Evolutionary conservation across 2,888 invertebrate species (phyloP), one percentile per base, ranked within the genome.

Genomic region (Eupithecia subfuscata): DNA sequence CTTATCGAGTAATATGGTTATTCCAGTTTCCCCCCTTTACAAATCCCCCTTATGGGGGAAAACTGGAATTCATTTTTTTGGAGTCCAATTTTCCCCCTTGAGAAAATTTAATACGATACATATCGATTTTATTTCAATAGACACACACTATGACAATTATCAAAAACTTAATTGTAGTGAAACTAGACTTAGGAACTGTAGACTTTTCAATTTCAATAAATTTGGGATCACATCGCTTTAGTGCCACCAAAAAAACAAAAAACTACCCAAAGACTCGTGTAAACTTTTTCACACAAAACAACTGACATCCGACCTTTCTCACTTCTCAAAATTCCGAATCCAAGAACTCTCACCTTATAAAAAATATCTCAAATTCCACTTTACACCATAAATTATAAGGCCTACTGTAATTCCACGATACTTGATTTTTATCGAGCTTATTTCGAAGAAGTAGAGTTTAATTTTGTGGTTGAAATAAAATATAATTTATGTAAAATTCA

Each of bases 401-500:
- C 73, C 2, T 22, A 40, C n/a, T 12, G 12, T 43, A 68, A 14
- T 67, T 43, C 43, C 25, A 43, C 5, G 43, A 43, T 22, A 68
- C 43, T 0, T 68, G 43, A 67, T 37, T 22, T 7, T 68, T 18
- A 68, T 43, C 40, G 12, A 37, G 25, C 40, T 68, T 68, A 68
- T 68, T 40, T 40, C 65, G 11, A 37, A 40, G 52, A 6, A 37
- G 60, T 74, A 71, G 67, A 60, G 74, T 70, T 77, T 37, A 72
- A 45, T 67, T 34, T 74, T n/a, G 45, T 8, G 22, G 12, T 60
- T 11, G 8, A 52, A 60, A 71, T 73, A 75, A 67, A 69, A 76
- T 75, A 76, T 71, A 78, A 76, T 75, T 74, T 76, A 76, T 75
- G 76, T 71, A 69, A 68, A 69, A 73, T 71, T 75, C 82, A 83